A percentile compares a stretch with the other conserved stretches of the same genome.
Conservation (phyloP, 2,113 vertebrate species). For the Orthonyx spaldingii region DNA sequence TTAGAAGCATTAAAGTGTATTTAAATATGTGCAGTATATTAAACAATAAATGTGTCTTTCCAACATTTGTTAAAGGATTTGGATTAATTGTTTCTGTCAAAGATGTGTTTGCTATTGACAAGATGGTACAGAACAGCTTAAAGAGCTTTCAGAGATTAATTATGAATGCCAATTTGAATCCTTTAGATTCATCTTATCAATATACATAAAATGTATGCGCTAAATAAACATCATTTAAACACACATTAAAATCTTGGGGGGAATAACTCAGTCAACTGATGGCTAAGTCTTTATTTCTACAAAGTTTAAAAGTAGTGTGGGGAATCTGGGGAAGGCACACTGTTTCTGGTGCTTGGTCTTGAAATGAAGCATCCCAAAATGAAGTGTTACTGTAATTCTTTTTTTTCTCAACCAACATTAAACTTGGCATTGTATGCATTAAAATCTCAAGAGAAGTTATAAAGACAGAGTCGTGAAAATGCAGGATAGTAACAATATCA, state of each 20-base stretch:
- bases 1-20: not conserved
- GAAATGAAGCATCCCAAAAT: not conserved
- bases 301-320: not conserved
- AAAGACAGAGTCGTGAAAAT: not conserved
- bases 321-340: not conserved
- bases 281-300: not conserved
- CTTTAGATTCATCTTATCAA: not conserved
- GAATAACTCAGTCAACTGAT: not conserved
- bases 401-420: not conserved
- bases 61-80: not conserved
- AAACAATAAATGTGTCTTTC: not conserved
- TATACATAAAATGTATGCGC: not conserved
- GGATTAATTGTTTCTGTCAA: not conserved
- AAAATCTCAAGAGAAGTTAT: not conserved
- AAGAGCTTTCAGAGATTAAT: slow-evolving; percentile 4
- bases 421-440: not conserved
- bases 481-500: not conserved
- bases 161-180: not conserved
- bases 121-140: not conserved
- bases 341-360: not conserved
- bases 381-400: not conserved
- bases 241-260: not conserved
- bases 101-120: not conserved
- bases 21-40: not conserved
- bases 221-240: not conserved